These are phyloP conservation scores for Prionace glauca DNA, from an alignment of 2,797 vertebrate genomes.

Conservation along the genomic window DNA sequence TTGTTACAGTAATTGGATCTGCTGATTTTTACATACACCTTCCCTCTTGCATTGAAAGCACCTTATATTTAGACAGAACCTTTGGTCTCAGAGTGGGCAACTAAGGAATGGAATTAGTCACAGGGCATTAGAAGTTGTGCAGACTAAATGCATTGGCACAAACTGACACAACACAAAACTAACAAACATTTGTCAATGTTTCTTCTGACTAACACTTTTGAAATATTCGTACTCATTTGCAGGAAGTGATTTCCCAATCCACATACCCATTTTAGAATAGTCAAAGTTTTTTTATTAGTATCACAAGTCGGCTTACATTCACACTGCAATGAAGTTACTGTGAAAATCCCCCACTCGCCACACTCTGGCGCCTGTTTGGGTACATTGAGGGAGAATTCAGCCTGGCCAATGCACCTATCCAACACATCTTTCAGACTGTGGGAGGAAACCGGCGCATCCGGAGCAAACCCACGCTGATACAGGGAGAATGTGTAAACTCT, in stretches of 20 bases:
- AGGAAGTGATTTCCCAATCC: not conserved
- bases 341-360: too few species aligned
- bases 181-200: not conserved
- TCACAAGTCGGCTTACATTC: too few species aligned
- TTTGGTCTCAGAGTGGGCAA: not conserved
- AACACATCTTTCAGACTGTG: too few species aligned
- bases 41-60: not conserved
- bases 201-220: not conserved
- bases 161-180: not conserved
- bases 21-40: not conserved
- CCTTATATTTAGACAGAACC: not conserved
- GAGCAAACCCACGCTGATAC: too few species aligned
- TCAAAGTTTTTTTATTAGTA: not conserved
- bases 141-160: not conserved
- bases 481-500: too few species aligned
- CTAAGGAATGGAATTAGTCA: not conserved
- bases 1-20: not conserved
- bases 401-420: too few species aligned
- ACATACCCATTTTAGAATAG: not conserved
- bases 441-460: too few species aligned
- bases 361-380: too few species aligned
- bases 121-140: not conserved
- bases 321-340: too few species aligned
- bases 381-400: too few species aligned
- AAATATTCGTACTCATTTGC: not conserved